Base-by-base conservation (phyloP, 2,113 vertebrate species). In the Amia ocellicauda region DNA sequence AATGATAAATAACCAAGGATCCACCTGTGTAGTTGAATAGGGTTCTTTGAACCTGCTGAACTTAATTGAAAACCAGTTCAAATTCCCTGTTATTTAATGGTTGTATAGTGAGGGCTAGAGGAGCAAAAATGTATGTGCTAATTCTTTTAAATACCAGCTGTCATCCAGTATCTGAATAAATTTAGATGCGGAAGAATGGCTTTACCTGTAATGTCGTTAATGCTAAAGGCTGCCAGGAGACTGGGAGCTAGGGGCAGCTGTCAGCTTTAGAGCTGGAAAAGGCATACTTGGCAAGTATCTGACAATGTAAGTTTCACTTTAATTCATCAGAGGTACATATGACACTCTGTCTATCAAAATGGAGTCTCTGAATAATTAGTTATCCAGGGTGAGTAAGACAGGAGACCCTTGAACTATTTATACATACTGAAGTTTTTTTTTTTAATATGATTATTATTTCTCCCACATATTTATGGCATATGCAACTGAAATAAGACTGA, bases 181-280 rank as follows among this genome's bases (percentile, higher is more conserved):
- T 67, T 74, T n/a, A n/a, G n/a, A n/a, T n/a, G n/a, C n/a, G n/a
- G n/a, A n/a, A n/a, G n/a, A n/a, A n/a, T n/a, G n/a, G n/a, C n/a
- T n/a, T n/a, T 36, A 60, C 62, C 74, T 80, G n/a, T 66, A 47
- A n/a, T 47, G 3, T 47, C 43, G 17, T 16, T 4, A 47, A 47
- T 16, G 43, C 43, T 47, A 16, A 17, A 1, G 43, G 1, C 9
- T 47, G 43, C 43, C 2, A 26, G 20, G 20, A 26, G 51, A 4
- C 3, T 3, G 55, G 14, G 9, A 29, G 29, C 8, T 58, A 7
- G 9, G 56, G 40, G n/a, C 56, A 58, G 31, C 19, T 58, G 31
- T 58, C n/a, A 41, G 19, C 31, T 23, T 58, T 10, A 23, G 19
- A 41, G n/a, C n/a, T n/a, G n/a, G 31, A 8, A 28, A 57, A 19